Evolutionary conservation across 2,888 invertebrate genomes (phyloP).

Genomic region (Eristalis arbustorum): DNA sequence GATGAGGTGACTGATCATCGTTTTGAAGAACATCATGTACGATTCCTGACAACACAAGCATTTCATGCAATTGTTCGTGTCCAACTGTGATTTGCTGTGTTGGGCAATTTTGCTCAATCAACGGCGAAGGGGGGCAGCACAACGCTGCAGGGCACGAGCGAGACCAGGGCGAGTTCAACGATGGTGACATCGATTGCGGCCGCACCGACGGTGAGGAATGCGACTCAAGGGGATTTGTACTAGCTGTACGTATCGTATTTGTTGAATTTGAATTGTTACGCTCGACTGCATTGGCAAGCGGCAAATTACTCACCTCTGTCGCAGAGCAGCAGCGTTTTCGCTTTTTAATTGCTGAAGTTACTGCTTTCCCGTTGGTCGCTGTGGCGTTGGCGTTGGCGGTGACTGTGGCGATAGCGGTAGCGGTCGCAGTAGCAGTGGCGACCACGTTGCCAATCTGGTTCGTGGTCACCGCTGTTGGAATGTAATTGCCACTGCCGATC

Average conservation of each 20-base stretch:
- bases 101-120: slow-evolving; percentile 66
- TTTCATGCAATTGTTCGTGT: slow-evolving; percentile 63
- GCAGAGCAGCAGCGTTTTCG: slow-evolving; percentile 59
- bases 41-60: slow-evolving; percentile 55
- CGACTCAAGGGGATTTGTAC: not conserved
- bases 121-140: slow-evolving; percentile 28
- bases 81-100: slow-evolving; percentile 49
- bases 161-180: slow-evolving; percentile 32
- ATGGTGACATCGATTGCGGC: not conserved
- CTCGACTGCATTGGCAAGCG: slow-evolving; percentile 67
- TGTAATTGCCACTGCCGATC: slow-evolving; percentile 29
- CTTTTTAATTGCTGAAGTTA: slow-evolving; percentile 30
- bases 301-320: slow-evolving; percentile 69
- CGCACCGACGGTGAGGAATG: not conserved
- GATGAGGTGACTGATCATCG: slow-evolving; percentile 15
- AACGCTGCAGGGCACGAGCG: slow-evolving; percentile 50
- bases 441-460: not conserved
- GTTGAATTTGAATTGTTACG: slow-evolving; percentile 60
- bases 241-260: slow-evolving; percentile 3
- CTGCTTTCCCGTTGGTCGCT: not conserved
- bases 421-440: not conserved
- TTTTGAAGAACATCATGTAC: slow-evolving; percentile 20
- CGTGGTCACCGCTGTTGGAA: not conserved
- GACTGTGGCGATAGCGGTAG: not conserved
- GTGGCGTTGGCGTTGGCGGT: too few relatives aligned